Evolutionary conservation across 2,113 vertebrate species (phyloP).

Genomic region (Perccottus glenii): DNA sequence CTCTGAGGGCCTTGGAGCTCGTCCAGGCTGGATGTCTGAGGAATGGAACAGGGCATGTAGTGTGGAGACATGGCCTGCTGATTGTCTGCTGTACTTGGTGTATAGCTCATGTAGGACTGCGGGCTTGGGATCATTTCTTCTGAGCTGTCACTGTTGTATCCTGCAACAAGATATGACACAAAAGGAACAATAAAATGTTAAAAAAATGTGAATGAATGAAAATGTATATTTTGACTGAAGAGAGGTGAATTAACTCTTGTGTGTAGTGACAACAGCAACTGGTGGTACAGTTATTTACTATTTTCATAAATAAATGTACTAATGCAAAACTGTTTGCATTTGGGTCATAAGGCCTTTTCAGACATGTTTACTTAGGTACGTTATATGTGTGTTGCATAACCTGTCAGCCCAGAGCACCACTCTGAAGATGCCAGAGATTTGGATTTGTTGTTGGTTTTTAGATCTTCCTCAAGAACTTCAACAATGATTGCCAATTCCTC

Average conservation of each 20-base stretch:
- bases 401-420: constrained; percentile 19
- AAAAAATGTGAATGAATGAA: too few relatives aligned
- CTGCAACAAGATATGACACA: background rate
- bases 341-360: too few relatives aligned
- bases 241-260: too few relatives aligned
- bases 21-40: background rate
- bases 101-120: constrained; percentile 27
- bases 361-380: background rate
- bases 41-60: constrained; percentile 13
- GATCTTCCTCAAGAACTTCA: constrained; percentile 87
- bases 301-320: too few relatives aligned
- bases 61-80: constrained; percentile 33
- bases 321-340: too few relatives aligned
- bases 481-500: constrained; percentile 87
- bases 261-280: too few relatives aligned
- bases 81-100: constrained; percentile 22
- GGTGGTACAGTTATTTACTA: too few relatives aligned
- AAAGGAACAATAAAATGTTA: background rate
- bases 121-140: constrained; percentile 66
- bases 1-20: background rate
- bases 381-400: constrained; percentile 25
- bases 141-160: constrained; percentile 43
- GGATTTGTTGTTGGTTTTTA: constrained; percentile 63
- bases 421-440: constrained; percentile 10
- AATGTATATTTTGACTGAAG: too few relatives aligned